Base-by-base conservation (phyloP, 2,113 vertebrate species). In the Leiothrix lutea region DNA sequence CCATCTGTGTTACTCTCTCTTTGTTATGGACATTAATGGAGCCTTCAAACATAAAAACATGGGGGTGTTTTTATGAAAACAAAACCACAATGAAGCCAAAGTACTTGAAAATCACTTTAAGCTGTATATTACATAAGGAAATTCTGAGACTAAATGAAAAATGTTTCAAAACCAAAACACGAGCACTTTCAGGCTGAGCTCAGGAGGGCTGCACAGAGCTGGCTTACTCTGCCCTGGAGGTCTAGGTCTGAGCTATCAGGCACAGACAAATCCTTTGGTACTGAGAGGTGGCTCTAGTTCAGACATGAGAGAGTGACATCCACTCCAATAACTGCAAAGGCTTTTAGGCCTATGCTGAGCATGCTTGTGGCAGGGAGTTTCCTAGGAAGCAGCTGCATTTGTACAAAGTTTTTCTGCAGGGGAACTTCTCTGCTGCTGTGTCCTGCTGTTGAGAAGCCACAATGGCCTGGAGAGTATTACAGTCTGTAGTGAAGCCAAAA, bases 1-100 rank as follows among this genome's bases (percentile, higher is more conserved):
- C 95, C 96, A 97, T 97, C 97, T 97, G 96, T 92, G 88, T 96
- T 94, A 80, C 74, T 93, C 87, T 87, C 86, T 84, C 94, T 94
- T 95, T 93, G 95, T 92, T 97, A 97, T 26, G 88, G 90, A 96
- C 92, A 88, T 90, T 95, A 97, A 97, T 92, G 89, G 92, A 92
- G 92, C 74, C 85, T 95, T 93, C 81, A 90, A 85, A 95, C 80
- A 92, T 88, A 93, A 94, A 96, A 94, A 80, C 60, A 2, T 80
- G 86, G 86, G 93, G 86, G 77, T 82, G 48, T 35, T 38, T 61
- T 61, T 61, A 38, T 61, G 71, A 69, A 60, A 92, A 86, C 45
- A 71, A 82, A 92, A 92, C 60, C 61, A 92, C 3, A 0, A 82
- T 69, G 61, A 91, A 97, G 66, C 33, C 11, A 1, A 95, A 90